Base-by-base conservation (phyloP, 2,113 vertebrate genomes). In the Chloropsis hardwickii region DNA sequence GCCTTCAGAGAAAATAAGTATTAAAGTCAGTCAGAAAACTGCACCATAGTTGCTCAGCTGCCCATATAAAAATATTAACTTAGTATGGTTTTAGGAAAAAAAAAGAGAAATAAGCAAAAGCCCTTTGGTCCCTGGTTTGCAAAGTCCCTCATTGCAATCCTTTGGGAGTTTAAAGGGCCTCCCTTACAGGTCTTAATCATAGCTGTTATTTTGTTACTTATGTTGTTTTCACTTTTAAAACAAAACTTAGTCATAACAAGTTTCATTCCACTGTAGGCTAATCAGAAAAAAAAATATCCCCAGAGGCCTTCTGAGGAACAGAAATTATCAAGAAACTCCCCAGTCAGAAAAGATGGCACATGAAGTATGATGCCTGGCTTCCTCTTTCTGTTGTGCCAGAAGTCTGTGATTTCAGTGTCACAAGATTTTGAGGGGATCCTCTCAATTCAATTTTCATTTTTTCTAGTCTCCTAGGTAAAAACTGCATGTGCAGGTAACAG, bases 261-360 rank as follows among this genome's bases (percentile, higher is more conserved):
- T 51, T 80, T 81, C 65, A 72, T 42, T 93, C 62, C 54, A 24
- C 39, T 73, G 85, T 35, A 82, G 47, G 25, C 67, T 83, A 56
- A 60, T 82, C 61, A 94, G 74, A 85, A 91, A 84, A 79, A 90
- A 79, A 90, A 90, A 65, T 64, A 81, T 84, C 86, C 92, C 88
- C 88, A 81, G 82, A 84, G 80, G n/a, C 86, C 65, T 88, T 94
- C 27, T 92, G 90, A 88, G 86, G 93, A 97, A 96, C 51, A 93
- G 95, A 96, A 97, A 96, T 86, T 56, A 94, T 37, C 51, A 90
- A 81, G 86, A 96, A 96, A 95, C 29, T 14, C 64, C 84, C 67
- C 31, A 51, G 25, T 35, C 44, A 73, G 61, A 81, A 91, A 82
- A 94, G 54, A n/a, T 76, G 70, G 70, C 6, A 2, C 61, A 56